Conservation (phyloP, 1,140 invertebrate genomes). For the Anagrus nilaparvatae region DNA sequence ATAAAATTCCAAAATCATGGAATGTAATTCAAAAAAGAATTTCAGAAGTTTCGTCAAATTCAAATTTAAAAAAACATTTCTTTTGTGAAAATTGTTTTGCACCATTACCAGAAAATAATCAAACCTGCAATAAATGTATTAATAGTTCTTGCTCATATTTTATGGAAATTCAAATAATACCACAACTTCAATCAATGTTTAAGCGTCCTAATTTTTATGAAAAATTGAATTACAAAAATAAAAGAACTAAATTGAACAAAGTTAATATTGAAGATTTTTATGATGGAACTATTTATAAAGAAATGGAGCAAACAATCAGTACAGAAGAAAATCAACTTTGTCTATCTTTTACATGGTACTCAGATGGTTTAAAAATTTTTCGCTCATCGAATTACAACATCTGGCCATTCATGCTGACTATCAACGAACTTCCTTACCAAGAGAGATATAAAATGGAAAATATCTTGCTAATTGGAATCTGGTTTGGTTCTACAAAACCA, state of each 20-base stretch:
- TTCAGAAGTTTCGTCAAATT: no score
- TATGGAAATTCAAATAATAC: not conserved
- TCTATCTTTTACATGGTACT: constrained; percentile 6
- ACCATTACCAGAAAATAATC: not conserved
- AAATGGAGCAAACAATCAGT: no score
- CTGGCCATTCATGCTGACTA: constrained; percentile 13
- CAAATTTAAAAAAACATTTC: not conserved
- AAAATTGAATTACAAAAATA: not conserved
- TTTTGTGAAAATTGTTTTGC: not conserved
- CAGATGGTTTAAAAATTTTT: constrained; percentile 7
- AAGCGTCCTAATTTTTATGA: not conserved
- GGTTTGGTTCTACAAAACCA: constrained; percentile 16
- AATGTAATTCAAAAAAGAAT: not conserved
- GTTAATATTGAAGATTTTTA: constrained; percentile 2
- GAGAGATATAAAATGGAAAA: constrained; percentile 16
- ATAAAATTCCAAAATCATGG: not conserved
- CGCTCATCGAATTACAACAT: constrained; percentile 10
- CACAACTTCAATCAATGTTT: not conserved
- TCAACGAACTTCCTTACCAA: constrained; percentile 13
- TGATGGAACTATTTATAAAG: constrained; percentile 1
- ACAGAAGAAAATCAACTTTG: not conserved
- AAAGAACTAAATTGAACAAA: no score
- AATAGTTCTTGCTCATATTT: not conserved
- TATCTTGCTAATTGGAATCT: constrained; percentile 10
- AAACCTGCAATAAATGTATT: not conserved